Evolutionary conservation across 2,797 vertebrate species (phyloP).

Genomic region (Hypotaenidia philippensis): DNA sequence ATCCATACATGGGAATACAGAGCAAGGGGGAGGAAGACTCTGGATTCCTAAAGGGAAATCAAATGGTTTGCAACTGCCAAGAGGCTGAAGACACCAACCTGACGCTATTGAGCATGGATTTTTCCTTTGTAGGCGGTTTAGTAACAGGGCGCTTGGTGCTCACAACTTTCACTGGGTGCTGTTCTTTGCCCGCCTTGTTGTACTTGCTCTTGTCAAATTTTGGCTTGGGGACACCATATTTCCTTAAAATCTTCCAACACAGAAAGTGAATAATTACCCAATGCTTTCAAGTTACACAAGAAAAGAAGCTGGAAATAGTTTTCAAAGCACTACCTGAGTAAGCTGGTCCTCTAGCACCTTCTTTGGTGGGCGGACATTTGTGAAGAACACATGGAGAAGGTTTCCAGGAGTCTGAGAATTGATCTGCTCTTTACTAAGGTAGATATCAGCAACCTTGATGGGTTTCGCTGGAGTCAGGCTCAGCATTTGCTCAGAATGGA

Average conservation of each 20-base stretch:
- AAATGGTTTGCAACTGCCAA: fast-evolving
- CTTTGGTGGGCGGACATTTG: slow-evolving; percentile 94
- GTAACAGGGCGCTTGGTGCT: slow-evolving; percentile 95
- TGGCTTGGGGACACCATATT: slow-evolving; percentile 90
- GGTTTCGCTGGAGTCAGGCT: slow-evolving; percentile 93
- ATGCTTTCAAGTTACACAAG: not conserved
- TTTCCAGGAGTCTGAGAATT: slow-evolving; percentile 96
- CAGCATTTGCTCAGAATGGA: slow-evolving; percentile 94
- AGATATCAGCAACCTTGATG: slow-evolving; percentile 94
- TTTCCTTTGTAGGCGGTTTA: slow-evolving; percentile 94
- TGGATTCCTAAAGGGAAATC: not conserved
- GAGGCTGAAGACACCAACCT: slow-evolving; percentile 79
- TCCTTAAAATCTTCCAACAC: slow-evolving; percentile 90
- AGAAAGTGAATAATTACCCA: not conserved
- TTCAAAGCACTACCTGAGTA: slow-evolving; percentile 87
- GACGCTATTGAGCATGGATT: slow-evolving; percentile 93
- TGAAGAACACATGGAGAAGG: slow-evolving; percentile 95
- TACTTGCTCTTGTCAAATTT: slow-evolving; percentile 98
- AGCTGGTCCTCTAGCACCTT: slow-evolving; percentile 97
- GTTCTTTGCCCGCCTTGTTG: slow-evolving; percentile 94
- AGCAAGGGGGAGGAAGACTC: not conserved
- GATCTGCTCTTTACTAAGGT: slow-evolving; percentile 98
- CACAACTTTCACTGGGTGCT: slow-evolving; percentile 96
- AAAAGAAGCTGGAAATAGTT: fast-evolving
- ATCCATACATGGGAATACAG: fast-evolving